Evolutionary conservation across 1,140 invertebrate genomes (phyloP).

Genomic region (Leptoteleia sp.): DNA sequence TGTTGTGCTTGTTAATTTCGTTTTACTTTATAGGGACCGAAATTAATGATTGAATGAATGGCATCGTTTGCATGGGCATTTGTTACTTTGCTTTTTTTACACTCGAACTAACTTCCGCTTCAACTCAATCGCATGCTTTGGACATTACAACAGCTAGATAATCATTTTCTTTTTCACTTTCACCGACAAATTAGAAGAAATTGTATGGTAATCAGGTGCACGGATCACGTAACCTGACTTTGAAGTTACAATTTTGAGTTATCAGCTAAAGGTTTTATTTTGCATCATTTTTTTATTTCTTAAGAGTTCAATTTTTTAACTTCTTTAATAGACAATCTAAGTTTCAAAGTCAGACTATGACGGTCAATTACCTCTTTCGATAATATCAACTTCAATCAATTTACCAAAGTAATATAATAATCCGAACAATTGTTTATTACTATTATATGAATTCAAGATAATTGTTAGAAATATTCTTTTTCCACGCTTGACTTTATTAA

Average conservation of each 20-base stretch:
- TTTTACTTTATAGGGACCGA: conserved; percentile 70
- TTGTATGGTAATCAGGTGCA: no score
- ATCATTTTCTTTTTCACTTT: conserved; percentile 40
- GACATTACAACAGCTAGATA: conserved; percentile 45
- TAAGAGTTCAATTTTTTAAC: no score
- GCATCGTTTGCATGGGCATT: conserved; percentile 42
- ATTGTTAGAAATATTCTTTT: conserved; percentile 54
- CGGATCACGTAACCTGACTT: background rate
- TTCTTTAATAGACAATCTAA: conserved; percentile 27
- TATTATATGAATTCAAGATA: background rate
- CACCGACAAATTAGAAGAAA: conserved; percentile 20
- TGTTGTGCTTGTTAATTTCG: conserved; percentile 69
- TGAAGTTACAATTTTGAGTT: conserved; percentile 9
- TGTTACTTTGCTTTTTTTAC: conserved; percentile 28
- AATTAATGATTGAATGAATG: conserved; percentile 61
- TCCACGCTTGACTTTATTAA: conserved; percentile 44
- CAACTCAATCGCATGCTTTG: conserved; percentile 43
- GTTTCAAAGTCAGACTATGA: conserved; percentile 44
- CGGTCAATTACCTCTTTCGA: conserved; percentile 50
- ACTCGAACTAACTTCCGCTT: conserved; percentile 48
- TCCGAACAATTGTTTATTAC: conserved; percentile 55
- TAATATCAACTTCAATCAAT: conserved; percentile 57
- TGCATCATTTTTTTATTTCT: background rate
- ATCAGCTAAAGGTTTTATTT: background rate
- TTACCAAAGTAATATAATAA: conserved; percentile 48